These are phyloP conservation scores for Zeugodacus cucurbitae DNA, from an alignment of 1,140 invertebrate genomes.

Conservation along the genomic window DNA sequence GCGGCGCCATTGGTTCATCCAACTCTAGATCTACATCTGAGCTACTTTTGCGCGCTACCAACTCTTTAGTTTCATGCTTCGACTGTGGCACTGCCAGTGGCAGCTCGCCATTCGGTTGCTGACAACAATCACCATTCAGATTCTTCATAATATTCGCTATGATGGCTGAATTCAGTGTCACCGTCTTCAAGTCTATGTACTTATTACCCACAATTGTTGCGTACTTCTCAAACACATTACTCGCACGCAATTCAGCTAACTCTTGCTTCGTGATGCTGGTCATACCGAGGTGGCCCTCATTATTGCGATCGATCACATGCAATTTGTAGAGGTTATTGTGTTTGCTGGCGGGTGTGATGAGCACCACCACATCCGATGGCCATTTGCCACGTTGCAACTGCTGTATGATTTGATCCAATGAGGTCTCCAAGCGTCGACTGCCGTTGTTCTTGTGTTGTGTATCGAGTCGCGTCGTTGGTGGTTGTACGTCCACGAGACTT, in stretches of 20 bases:
- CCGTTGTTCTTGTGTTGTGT: not conserved
- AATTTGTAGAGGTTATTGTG: conserved; percentile 42
- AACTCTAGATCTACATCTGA: not conserved
- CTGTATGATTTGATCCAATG: conserved; percentile 39
- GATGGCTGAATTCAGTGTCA: conserved; percentile 28
- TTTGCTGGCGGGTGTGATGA: conserved; percentile 44
- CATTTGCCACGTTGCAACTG: not conserved
- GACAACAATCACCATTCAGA: conserved; percentile 36
- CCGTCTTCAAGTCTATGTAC: conserved; percentile 42
- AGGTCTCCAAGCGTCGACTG: not conserved
- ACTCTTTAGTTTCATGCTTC: not conserved
- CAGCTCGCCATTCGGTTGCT: not conserved
- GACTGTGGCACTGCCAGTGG: not conserved
- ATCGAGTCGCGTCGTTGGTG: not conserved
- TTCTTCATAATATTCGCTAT: conserved; percentile 40
- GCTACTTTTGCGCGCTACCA: not conserved
- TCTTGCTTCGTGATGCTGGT: conserved; percentile 43
- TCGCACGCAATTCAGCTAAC: conserved; percentile 43
- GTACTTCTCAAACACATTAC: conserved; percentile 49
- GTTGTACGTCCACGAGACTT: not conserved
- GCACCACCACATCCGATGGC: conserved; percentile 41
- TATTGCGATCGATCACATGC: conserved; percentile 46
- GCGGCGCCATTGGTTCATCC: not conserved
- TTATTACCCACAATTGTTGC: conserved; percentile 44
- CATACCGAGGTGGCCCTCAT: conserved; percentile 44